phyloP scores from a whole-genome alignment of 2,888 invertebrate species.

The Zonitis immaculata region DNA sequence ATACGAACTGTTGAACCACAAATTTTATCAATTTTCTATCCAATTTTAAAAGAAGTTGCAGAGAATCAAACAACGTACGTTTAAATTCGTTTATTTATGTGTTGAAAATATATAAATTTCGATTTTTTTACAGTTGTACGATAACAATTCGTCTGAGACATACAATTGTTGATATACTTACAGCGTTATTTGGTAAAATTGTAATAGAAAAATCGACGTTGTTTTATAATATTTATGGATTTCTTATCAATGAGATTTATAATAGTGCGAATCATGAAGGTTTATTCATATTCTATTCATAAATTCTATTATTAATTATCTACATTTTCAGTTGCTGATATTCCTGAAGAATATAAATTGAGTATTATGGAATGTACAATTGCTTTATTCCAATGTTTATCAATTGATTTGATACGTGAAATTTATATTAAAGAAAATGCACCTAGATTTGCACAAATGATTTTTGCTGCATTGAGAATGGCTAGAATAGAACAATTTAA shows the following conservation, averaged over 20 bases:
- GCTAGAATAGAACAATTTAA: conserved; percentile 62
- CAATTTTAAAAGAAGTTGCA: conserved; percentile 30
- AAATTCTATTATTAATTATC: not conserved
- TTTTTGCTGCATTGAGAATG: conserved; percentile 61
- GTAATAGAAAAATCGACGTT: conserved; percentile 51
- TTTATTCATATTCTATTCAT: too few species aligned
- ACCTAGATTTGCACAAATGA: conserved; percentile 59
- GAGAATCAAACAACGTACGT: conserved; percentile 27
- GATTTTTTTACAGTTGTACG: conserved; percentile 23
- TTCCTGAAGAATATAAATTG: conserved; percentile 62
- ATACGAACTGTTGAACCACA: conserved; percentile 26
- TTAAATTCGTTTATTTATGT: not conserved
- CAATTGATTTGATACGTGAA: conserved; percentile 51
- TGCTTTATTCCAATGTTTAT: conserved; percentile 50
- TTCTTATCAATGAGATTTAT: conserved; percentile 55
- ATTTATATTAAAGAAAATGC: conserved; percentile 57
- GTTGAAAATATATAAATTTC: conserved; percentile 4
- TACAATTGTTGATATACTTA: conserved; percentile 52
- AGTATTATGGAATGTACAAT: conserved; percentile 55
- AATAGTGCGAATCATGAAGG: conserved; percentile 52
- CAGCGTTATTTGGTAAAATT: conserved; percentile 50
- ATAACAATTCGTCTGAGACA: conserved; percentile 46
- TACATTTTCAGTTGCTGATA: conserved; percentile 50
- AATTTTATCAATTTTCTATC: conserved; percentile 31
- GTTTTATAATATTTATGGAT: conserved; percentile 55